A percentile compares a stretch with the other conserved stretches of the same genome.
phyloP scores from a whole-genome alignment of 2,797 vertebrate genomes.

The Chloroceryle inda region DNA sequence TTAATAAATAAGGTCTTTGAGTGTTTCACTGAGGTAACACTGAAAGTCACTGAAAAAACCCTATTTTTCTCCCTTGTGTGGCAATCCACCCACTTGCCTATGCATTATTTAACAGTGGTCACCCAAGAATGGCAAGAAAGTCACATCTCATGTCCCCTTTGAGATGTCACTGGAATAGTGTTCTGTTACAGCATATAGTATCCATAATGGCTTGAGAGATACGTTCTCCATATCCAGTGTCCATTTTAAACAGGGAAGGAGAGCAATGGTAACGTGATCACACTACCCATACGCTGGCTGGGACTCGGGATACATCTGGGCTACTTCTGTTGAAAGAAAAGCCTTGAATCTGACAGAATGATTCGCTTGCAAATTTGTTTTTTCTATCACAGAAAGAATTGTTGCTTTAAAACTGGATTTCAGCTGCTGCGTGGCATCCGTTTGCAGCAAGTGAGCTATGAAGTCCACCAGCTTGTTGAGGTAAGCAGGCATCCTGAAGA shows the following conservation, averaged over 20 bases:
- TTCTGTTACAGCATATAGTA: slow-evolving; percentile 70
- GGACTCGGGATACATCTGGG: slow-evolving; percentile 39
- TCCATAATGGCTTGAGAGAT: slow-evolving; percentile 71
- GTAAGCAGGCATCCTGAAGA: not conserved
- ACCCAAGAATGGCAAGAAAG: slow-evolving; percentile 74
- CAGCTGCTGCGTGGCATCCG: not conserved
- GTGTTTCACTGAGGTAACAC: slow-evolving; percentile 55
- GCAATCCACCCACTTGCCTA: slow-evolving; percentile 19
- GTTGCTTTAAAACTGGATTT: not conserved
- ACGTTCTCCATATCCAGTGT: slow-evolving; percentile 68
- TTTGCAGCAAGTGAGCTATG: not conserved
- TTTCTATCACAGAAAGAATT: not conserved
- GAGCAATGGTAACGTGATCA: slow-evolving; percentile 46
- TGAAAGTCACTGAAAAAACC: slow-evolving; percentile 32
- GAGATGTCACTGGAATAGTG: slow-evolving; percentile 68
- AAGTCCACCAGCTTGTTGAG: not conserved
- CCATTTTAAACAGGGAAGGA: slow-evolving; percentile 47
- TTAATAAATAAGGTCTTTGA: not conserved
- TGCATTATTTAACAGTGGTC: slow-evolving; percentile 78
- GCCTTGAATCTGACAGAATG: not conserved
- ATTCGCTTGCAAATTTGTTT: slow-evolving; percentile 1
- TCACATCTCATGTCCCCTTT: slow-evolving; percentile 38
- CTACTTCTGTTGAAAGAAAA: slow-evolving; percentile 47
- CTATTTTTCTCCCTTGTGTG: not conserved
- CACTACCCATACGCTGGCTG: not conserved